Base-by-base conservation (phyloP, 2,888 invertebrate species). In the Athripsodes cinereus region DNA sequence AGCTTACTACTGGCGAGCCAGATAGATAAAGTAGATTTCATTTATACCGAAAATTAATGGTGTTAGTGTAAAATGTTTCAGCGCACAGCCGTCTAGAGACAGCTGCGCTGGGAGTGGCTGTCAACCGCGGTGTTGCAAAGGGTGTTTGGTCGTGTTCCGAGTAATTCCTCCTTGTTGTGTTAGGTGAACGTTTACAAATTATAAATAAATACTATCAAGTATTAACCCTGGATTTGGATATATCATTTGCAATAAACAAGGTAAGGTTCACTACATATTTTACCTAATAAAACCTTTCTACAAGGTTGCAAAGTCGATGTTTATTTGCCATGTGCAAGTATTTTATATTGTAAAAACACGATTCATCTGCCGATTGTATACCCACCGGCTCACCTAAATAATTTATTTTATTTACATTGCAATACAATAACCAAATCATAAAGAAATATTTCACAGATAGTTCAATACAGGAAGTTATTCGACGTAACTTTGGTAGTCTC, bases 71-170 rank as follows among this genome's bases (percentile, higher is more conserved):
- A 50, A 51, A 18, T 40, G 22, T 40, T 50, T 18, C 55, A 34
- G 55, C 35, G 50, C 49, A 19, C 22, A 34, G 56, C 56, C 56
- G 52, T 56, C 51, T 46, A 22, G 19, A 44, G 40, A 58, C 58
- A 60, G 60, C 56, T 57, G 60, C 57, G 56, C 60, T 56, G 60
- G 60, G 60, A 60, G 60, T 60, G 60, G 60, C 60, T 60, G 60
- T 60, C 57, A 60, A 54, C 57, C 50, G 52, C 22, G 48, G 22
- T 20, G 16, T 56, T 51, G 40, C 51, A 60, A 54, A 60, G 51
- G 51, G 57, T 57, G 53, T 60, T 52, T 31, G 54, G 51, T 51
- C 51, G 52, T 53, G 51, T 35, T 22, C 35, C 34, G 35, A 20
- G 40, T 16, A 48, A 3, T 53, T 51, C 52, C 52, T 55, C 20